Conservation (phyloP, 2,113 vertebrate genomes). For the Prionailurus bengalensis region DNA sequence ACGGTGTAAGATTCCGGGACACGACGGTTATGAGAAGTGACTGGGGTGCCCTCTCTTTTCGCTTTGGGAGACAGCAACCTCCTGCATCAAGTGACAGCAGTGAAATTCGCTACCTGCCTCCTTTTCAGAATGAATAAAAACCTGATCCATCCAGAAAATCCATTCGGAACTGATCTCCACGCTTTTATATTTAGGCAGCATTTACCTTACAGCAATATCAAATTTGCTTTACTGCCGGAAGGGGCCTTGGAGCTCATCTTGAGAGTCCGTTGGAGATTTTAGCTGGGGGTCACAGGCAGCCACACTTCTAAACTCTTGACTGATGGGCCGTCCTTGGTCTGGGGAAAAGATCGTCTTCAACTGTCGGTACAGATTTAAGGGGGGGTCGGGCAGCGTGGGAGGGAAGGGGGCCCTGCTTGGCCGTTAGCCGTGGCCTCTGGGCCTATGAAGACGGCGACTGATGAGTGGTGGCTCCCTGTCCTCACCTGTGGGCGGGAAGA, state of each 20-base stretch:
- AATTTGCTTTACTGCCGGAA: background rate
- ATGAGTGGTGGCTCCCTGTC: background rate
- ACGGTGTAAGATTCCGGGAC: background rate
- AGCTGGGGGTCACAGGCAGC: conserved; percentile 30
- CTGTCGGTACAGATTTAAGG: background rate
- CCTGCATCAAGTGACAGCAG: conserved; percentile 47
- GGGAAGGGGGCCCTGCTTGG: background rate
- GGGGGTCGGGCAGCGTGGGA: fast-evolving
- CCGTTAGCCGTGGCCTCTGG: fast-evolving
- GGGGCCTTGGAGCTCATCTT: background rate
- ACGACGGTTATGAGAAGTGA: conserved; percentile 32
- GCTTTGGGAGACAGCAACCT: conserved; percentile 46
- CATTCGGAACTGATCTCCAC: background rate
- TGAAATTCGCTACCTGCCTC: conserved; percentile 56
- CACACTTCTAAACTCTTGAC: background rate
- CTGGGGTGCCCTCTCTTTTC: background rate
- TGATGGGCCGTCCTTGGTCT: background rate
- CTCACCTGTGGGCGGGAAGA: background rate
- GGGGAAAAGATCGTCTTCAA: background rate
- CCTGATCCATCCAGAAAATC: conserved; percentile 22
- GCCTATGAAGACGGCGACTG: fast-evolving
- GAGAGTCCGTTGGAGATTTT: background rate
- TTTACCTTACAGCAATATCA: background rate
- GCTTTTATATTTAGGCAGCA: background rate
- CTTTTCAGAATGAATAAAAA: conserved; percentile 81